Evolutionary conservation across 2,113 vertebrate genomes (phyloP), one percentile per base, ranked within the genome.

Genomic region (Seriola dumerili): DNA sequence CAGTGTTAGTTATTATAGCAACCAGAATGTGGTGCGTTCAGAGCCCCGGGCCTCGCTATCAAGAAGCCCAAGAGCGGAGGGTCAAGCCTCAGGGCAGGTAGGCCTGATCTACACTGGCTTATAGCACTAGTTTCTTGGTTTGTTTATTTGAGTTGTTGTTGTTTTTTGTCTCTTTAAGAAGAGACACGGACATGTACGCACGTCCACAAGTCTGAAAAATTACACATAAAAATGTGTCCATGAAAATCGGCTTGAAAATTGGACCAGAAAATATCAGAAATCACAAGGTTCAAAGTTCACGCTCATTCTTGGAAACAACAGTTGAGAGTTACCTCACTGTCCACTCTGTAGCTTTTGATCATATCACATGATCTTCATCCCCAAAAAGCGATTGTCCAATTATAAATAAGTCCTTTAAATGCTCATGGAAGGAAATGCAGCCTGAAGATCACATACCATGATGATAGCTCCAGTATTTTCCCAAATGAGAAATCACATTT

Each of bases 71-170:
- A 94, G 96, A 67, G 98, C 98, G 3, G 98, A 99, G 93, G 98
- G 98, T 76, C 98, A 99, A 93, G 93, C 97, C 4, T 95, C 97
- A 9, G 96, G 94, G 48, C 97, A 98, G 97, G 98, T 99, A 95
- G 63, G 87, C 7, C 9, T 13, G 14, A 25, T 29, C 50, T 58
- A 46, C 25, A 14, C 44, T 38, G 3, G 11, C 4, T 68, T 46
- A 46, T 13, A 16, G 13, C 44, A 11, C 4, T 4, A 4, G 34
- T 36, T 32, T 14, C 14, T 11, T 44, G 32, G 8, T 19, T 5
- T 58, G 3, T 25, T 16, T 32, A 11, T 32, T 17, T 42, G 40
- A 9, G 40, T 42, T 10, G 2, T 1, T 42, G 1, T 42, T 42
- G 8, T 42, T 42, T 3, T 61, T 19, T 9, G 0, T 36, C 29